Conservation (phyloP, 2,113 vertebrate species). For the Eudyptes chrysolophus region DNA sequence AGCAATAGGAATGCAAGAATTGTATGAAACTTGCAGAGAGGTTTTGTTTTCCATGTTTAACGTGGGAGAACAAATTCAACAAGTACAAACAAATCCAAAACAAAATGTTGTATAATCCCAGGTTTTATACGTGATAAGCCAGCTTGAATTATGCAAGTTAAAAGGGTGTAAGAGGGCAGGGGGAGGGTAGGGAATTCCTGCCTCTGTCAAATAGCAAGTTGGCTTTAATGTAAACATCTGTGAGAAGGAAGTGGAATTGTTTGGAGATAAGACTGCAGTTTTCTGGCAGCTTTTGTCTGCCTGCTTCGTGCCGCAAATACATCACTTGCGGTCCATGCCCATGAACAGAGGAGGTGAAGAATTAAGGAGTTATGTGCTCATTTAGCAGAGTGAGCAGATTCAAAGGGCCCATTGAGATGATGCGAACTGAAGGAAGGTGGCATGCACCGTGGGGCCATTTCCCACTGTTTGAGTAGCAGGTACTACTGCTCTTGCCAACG, state of each 20-base stretch:
- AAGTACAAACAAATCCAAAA: not conserved
- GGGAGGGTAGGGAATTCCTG: not conserved
- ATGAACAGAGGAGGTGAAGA: not conserved
- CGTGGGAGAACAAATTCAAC: not conserved
- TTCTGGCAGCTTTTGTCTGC: constrained; percentile 32
- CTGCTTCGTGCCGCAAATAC: not conserved
- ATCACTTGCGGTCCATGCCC: not conserved
- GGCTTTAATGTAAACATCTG: not conserved
- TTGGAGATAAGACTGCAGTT: not conserved
- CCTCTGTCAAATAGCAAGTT: not conserved
- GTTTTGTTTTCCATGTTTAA: not conserved
- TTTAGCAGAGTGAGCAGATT: not conserved
- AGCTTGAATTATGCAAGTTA: not conserved
- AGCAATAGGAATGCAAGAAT: not conserved
- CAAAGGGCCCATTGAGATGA: not conserved
- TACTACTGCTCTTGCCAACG: not conserved
- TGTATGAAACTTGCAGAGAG: not conserved
- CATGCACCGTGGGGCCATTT: not conserved
- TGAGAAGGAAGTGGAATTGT: constrained; percentile 3
- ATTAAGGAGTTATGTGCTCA: not conserved
- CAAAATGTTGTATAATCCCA: not conserved
- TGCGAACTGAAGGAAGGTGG: not conserved
- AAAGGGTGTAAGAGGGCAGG: not conserved
- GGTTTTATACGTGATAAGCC: not conserved
- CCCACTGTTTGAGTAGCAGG: not conserved